phyloP scores from a whole-genome alignment of 2,113 vertebrate genomes.

The Silurus meridionalis region DNA sequence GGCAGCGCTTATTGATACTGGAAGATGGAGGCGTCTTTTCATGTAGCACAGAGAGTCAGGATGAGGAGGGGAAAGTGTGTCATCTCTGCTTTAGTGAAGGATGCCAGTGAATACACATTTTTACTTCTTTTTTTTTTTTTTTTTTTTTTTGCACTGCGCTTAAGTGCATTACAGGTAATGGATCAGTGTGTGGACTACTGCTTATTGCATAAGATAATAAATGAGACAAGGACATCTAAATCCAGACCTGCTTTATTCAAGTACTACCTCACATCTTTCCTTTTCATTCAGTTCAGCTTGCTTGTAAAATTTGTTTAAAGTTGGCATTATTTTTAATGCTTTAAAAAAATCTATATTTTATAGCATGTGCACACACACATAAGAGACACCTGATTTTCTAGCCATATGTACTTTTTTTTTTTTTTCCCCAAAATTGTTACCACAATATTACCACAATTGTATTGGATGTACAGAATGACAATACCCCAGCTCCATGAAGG shows the following conservation, averaged over 20 bases:
- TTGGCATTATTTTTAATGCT: neutral
- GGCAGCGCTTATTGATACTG: conserved; percentile 29
- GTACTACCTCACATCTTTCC: neutral
- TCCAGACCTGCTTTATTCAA: conserved; percentile 7
- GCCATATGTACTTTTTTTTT: too few species aligned
- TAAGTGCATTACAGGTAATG: conserved; percentile 21
- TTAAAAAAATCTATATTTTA: too few species aligned
- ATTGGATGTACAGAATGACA: too few species aligned
- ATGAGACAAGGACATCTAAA: conserved; percentile 12
- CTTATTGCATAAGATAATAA: neutral
- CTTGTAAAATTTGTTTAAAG: neutral
- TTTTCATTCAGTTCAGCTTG: neutral
- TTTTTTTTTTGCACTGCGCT: neutral
- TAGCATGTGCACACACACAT: too few species aligned
- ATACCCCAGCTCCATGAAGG: too few species aligned
- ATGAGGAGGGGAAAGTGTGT: neutral
- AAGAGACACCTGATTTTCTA: too few species aligned
- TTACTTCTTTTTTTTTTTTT: neutral
- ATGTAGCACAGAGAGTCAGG: conserved; percentile 28
- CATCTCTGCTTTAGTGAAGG: conserved; percentile 21
- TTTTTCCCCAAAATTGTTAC: too few species aligned
- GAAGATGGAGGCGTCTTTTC: conserved; percentile 27
- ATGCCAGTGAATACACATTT: conserved; percentile 24
- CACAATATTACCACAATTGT: too few species aligned
- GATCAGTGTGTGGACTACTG: conserved; percentile 3